phyloP scores from a whole-genome alignment of 2,888 invertebrate species.

The Cataglyphis albicans region DNA sequence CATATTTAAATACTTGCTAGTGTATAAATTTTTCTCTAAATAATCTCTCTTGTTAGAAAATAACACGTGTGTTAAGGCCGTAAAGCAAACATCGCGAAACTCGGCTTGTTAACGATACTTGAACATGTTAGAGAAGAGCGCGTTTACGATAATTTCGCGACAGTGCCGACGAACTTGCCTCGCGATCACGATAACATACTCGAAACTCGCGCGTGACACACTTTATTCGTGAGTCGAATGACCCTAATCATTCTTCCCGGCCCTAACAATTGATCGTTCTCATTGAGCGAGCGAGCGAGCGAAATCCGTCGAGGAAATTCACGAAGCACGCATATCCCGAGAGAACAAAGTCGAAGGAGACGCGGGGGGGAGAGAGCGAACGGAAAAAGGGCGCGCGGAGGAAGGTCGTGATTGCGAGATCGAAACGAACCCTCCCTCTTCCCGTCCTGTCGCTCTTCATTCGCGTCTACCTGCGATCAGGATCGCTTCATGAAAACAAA shows the following conservation, averaged over 20 bases:
- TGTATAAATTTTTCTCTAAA: not conserved
- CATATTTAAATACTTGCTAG: no score
- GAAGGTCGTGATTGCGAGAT: constrained; percentile 23
- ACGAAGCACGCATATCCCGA: not conserved
- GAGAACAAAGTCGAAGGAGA: not conserved
- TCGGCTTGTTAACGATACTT: not conserved
- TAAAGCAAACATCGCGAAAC: not conserved
- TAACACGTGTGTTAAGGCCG: not conserved
- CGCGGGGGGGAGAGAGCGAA: not conserved
- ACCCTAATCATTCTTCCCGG: constrained; percentile 22
- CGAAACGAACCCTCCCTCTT: constrained; percentile 32
- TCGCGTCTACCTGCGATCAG: constrained; percentile 25
- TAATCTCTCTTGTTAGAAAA: not conserved
- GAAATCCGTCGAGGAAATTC: constrained; percentile 24
- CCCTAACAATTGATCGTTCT: constrained; percentile 33
- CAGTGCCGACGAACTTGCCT: not conserved
- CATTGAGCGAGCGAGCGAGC: constrained; percentile 31
- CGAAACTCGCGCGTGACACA: not conserved
- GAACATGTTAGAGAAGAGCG: not conserved
- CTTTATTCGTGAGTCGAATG: not conserved
- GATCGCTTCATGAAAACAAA: constrained; percentile 1
- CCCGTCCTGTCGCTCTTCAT: not conserved
- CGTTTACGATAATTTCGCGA: constrained; percentile 15
- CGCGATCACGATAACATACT: not conserved
- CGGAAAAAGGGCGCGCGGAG: not conserved